These are phyloP conservation scores for Apocrypta bakeri DNA, from an alignment of 1,140 invertebrate genomes.

Conservation along the genomic window DNA sequence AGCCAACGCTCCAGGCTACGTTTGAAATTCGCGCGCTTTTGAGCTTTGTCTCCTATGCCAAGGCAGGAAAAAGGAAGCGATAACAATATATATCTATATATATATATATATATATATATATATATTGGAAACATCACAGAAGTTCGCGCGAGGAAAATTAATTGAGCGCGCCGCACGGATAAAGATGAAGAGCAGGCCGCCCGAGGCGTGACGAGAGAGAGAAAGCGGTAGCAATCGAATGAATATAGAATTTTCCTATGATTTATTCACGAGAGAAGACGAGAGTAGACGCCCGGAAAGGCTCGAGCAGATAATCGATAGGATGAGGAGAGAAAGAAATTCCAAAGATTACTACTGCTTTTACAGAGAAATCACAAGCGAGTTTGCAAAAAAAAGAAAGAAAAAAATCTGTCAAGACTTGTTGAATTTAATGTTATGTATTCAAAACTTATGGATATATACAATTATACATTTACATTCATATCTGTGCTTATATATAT, in stretches of 20 bases:
- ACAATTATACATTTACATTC: no score
- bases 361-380: neutral
- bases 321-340: conserved; percentile 32
- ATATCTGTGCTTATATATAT: neutral
- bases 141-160: conserved; percentile 31
- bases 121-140: neutral
- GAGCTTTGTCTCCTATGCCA: conserved; percentile 21
- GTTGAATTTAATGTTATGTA: conserved; percentile 38
- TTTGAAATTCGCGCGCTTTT: conserved; percentile 20
- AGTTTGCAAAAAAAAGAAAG: neutral
- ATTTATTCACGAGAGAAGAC: conserved; percentile 44
- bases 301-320: conserved; percentile 33
- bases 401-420: conserved; percentile 21
- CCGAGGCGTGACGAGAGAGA: neutral
- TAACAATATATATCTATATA: neutral
- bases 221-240: conserved; percentile 19
- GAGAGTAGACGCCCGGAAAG: neutral
- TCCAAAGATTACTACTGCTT: conserved; percentile 45
- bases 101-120: no score
- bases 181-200: conserved; percentile 8
- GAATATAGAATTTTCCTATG: conserved; percentile 45
- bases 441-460: no score
- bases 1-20: neutral
- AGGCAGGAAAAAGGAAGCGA: neutral
- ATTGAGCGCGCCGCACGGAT: conserved; percentile 31